Conservation (phyloP, 2,797 vertebrate species). For the Agapornis canus region DNA sequence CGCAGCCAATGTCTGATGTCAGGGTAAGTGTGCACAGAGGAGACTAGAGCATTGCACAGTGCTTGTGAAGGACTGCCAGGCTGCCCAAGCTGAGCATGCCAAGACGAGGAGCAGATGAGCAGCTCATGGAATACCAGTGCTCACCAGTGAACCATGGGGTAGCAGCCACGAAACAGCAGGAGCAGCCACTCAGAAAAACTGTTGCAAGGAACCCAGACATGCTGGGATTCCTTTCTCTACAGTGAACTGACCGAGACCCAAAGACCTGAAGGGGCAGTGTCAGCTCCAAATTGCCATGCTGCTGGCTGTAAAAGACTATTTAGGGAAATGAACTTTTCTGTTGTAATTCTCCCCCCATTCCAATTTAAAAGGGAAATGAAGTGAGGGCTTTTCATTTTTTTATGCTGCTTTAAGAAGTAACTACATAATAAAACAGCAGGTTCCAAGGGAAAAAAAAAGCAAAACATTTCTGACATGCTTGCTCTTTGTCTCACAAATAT, state of each 20-base stretch:
- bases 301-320: not conserved
- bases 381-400: not conserved
- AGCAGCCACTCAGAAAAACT: not conserved
- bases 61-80: not conserved
- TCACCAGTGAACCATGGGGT: not conserved
- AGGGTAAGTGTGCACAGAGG: accelerated
- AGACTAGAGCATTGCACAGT: not conserved
- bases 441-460: not conserved
- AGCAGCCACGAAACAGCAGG: not conserved
- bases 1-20: accelerated
- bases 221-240: not conserved
- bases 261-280: not conserved
- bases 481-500: not conserved
- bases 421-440: not conserved
- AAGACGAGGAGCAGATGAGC: not conserved
- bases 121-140: not conserved
- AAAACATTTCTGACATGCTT: slow-evolving; percentile 3
- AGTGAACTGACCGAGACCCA: not conserved
- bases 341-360: not conserved
- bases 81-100: not conserved
- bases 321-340: not conserved
- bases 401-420: not conserved
- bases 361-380: slow-evolving; percentile 15
- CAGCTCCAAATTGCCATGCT: not conserved
- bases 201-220: not conserved